A percentile compares a stretch with the other conserved stretches of the same genome.
phyloP scores from a whole-genome alignment of 2,113 vertebrate genomes.

The Oreochromis aureus region DNA sequence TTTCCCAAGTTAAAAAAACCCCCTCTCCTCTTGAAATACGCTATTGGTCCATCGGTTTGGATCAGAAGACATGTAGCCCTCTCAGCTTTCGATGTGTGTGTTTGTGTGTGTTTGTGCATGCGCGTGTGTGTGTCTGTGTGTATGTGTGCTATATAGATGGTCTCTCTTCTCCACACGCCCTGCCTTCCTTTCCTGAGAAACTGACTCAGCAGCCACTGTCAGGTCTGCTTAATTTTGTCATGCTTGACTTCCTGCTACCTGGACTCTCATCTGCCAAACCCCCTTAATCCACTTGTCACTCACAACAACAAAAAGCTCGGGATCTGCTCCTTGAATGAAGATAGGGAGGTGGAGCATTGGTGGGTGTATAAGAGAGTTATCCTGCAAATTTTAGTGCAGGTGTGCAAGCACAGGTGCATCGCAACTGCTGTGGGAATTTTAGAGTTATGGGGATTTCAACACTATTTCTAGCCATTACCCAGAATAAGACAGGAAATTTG shows the following conservation, averaged over 20 bases:
- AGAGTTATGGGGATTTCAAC: background rate
- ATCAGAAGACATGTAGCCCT: constrained; percentile 29
- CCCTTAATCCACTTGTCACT: constrained; percentile 69
- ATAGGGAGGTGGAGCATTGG: constrained; percentile 3
- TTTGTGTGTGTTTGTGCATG: background rate
- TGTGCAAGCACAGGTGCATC: constrained; percentile 3
- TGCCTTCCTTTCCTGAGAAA: constrained; percentile 28
- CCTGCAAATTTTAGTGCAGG: background rate
- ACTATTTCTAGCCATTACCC: background rate
- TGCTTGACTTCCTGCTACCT: constrained; percentile 52
- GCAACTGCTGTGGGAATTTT: background rate
- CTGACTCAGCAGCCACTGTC: constrained; percentile 76
- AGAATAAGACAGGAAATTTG: background rate
- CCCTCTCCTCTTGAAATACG: constrained; percentile 28
- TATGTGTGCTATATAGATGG: background rate
- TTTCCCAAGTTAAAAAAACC: background rate
- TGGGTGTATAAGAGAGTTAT: background rate
- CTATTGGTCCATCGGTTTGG: constrained; percentile 25
- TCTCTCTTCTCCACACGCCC: constrained; percentile 8
- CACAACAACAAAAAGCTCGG: constrained; percentile 54
- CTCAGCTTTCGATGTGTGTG: constrained; percentile 12
- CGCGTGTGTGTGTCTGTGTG: background rate
- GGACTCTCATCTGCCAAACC: constrained; percentile 54
- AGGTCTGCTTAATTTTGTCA: constrained; percentile 69
- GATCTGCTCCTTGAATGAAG: constrained; percentile 39